phyloP scores from a whole-genome alignment of 2,888 invertebrate genomes.

The Melitaea athalia region DNA sequence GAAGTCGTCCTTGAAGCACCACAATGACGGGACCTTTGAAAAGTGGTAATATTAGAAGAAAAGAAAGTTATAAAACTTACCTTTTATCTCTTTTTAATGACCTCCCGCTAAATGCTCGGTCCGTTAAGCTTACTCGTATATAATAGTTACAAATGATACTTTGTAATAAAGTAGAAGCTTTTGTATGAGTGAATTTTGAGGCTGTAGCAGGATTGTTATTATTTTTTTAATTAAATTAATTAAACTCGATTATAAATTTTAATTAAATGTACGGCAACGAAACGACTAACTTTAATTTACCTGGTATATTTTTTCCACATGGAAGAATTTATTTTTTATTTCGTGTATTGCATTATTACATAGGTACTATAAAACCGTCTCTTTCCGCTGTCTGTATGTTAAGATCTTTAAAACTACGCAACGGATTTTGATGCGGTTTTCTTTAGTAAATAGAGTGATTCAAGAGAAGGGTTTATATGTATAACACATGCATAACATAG shows the following conservation, averaged over 20 bases:
- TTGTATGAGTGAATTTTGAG: not conserved
- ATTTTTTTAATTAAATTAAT: not conserved
- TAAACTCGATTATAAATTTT: not conserved
- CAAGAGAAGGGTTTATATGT: too few relatives aligned
- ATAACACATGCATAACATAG: too few relatives aligned
- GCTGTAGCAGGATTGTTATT: not conserved
- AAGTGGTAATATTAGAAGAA: slow-evolving; percentile 30
- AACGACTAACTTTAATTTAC: not conserved
- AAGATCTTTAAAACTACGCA: too few relatives aligned
- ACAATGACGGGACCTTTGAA: slow-evolving; percentile 29
- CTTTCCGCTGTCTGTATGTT: too few relatives aligned
- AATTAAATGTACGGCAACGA: not conserved
- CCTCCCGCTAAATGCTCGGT: slow-evolving; percentile 15
- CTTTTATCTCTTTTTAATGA: slow-evolving; percentile 33
- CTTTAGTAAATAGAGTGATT: too few relatives aligned
- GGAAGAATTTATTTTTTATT: not conserved
- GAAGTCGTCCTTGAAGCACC: slow-evolving; percentile 34
- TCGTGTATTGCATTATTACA: too few relatives aligned
- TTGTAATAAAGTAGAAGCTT: not conserved
- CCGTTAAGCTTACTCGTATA: slow-evolving; percentile 3
- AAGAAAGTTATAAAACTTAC: slow-evolving; percentile 26
- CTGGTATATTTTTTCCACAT: not conserved
- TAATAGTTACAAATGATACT: not conserved
- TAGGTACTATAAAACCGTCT: too few relatives aligned
- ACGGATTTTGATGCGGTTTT: too few relatives aligned